Conservation (phyloP, 2,888 invertebrate genomes). For the Prenolepis imparis region DNA sequence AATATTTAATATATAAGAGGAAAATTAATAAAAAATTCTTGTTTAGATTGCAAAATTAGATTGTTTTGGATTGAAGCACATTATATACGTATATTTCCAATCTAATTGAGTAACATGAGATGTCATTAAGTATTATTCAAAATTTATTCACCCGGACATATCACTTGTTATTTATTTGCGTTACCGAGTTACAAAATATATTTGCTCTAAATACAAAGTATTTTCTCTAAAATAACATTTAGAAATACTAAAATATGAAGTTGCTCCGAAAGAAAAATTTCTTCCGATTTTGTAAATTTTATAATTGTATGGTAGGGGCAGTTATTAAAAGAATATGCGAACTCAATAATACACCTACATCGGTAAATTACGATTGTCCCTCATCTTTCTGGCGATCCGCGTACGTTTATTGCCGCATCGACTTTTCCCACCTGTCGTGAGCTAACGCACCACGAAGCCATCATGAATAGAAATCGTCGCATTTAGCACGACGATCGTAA, state of each 20-base stretch:
- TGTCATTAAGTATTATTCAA: constrained; percentile 37
- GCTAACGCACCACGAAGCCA: constrained; percentile 32
- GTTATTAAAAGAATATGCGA: not conserved
- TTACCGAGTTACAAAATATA: constrained; percentile 9
- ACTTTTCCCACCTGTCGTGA: constrained; percentile 46
- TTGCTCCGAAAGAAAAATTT: not conserved
- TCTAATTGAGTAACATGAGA: not conserved
- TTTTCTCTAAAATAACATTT: not conserved
- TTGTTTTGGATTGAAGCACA: too few relatives aligned
- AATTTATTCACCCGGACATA: constrained; percentile 8
- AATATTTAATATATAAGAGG: constrained; percentile 27
- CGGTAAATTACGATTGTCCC: not conserved
- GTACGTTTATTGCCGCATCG: not conserved
- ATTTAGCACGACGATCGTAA: constrained; percentile 51
- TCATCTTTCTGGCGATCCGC: constrained; percentile 4
- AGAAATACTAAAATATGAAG: not conserved
- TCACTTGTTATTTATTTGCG: constrained; percentile 19
- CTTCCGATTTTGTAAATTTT: not conserved
- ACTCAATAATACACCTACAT: not conserved
- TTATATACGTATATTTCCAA: not conserved
- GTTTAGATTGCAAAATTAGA: not conserved
- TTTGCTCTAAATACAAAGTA: not conserved
- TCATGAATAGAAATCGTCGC: constrained; percentile 48
- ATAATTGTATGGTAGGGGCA: not conserved
- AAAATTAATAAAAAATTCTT: not conserved